Evolutionary conservation across 1,140 invertebrate species (phyloP).

Genomic region (Venturia canescens): DNA sequence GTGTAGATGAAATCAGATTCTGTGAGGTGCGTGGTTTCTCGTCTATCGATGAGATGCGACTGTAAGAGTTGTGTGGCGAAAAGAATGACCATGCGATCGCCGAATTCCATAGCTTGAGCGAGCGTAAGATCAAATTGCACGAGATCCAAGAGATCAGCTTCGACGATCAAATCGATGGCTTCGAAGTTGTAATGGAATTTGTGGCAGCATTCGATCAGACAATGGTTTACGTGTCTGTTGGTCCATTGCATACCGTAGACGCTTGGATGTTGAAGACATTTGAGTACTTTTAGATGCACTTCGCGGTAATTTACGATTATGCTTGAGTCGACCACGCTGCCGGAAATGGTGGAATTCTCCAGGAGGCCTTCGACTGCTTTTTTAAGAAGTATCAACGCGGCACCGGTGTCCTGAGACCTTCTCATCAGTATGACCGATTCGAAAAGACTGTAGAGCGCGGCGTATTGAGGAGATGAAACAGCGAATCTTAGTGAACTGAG

Average conservation of each 20-base stretch:
- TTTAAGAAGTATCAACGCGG: slow-evolving; percentile 87
- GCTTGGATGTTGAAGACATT: slow-evolving; percentile 90
- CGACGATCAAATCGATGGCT: slow-evolving; percentile 92
- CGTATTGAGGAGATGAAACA: slow-evolving; percentile 74
- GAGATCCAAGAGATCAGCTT: slow-evolving; percentile 82
- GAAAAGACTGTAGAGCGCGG: slow-evolving; percentile 80
- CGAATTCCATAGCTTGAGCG: slow-evolving; percentile 92
- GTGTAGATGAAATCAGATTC: slow-evolving; percentile 92
- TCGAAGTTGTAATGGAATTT: slow-evolving; percentile 94
- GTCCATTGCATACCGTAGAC: slow-evolving; percentile 93
- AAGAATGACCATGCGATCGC: slow-evolving; percentile 88
- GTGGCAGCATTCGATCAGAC: slow-evolving; percentile 89
- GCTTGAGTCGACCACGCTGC: slow-evolving; percentile 82
- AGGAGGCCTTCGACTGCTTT: slow-evolving; percentile 93
- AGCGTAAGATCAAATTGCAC: slow-evolving; percentile 90
- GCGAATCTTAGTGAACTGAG: slow-evolving; percentile 69
- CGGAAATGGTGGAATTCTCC: slow-evolving; percentile 82
- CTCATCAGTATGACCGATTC: slow-evolving; percentile 87
- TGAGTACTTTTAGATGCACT: slow-evolving; percentile 92
- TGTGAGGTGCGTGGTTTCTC: slow-evolving; percentile 85
- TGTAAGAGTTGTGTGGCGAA: slow-evolving; percentile 96
- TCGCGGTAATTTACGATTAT: slow-evolving; percentile 89
- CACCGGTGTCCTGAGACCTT: slow-evolving; percentile 84
- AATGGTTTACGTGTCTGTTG: slow-evolving; percentile 92
- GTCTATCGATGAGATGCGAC: slow-evolving; percentile 91